Base-by-base conservation (phyloP, 2,888 invertebrate genomes). In the Drosophila ochracea region DNA sequence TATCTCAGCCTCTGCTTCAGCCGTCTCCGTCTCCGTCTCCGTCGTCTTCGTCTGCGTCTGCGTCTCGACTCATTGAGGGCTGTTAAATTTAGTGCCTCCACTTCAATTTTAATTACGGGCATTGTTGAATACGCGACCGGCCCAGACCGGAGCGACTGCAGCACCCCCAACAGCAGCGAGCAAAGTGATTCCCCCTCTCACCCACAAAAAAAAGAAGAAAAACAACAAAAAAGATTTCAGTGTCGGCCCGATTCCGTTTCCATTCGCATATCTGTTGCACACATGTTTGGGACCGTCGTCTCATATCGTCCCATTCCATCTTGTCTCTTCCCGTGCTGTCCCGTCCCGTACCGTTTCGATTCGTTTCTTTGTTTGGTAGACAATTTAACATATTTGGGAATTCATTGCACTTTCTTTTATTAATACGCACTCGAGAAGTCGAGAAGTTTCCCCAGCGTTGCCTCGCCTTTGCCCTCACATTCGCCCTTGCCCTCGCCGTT, bases 361-460 rank as follows among this genome's bases (percentile, higher is more conserved):
- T 43, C 62, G 63, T 73, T 84, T 73, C 91, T 88, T 88, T 88
- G 87, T 88, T 88, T 88, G 90, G 91, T 79, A 82, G 91, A 88
- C 88, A 89, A 88, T 88, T 88, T 88, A 91, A 88, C 90, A 88
- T 88, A 91, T 91, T 88, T 88, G 87, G 90, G 91, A 88, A 88
- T 88, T 88, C 87, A 88, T 88, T 88, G 87, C 87, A 88, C 87
- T 88, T 88, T 88, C 90, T 87, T 87, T 87, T 87, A 87, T 86
- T 86, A 86, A 90, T 87, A 87, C 91, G 86, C 90, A 84, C 84
- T 78, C 78, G 60, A 63, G 57, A 66, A 74, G 83, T 76, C 68
- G 68, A 77, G 71, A 71, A 77, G 68, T 75, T 67, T 80, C 70
- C 64, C 64, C 50, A 54, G 31, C 28, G 41, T n/a, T 33, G 35